phyloP scores from a whole-genome alignment of 2,797 vertebrate genomes.

The Zalophus californianus region DNA sequence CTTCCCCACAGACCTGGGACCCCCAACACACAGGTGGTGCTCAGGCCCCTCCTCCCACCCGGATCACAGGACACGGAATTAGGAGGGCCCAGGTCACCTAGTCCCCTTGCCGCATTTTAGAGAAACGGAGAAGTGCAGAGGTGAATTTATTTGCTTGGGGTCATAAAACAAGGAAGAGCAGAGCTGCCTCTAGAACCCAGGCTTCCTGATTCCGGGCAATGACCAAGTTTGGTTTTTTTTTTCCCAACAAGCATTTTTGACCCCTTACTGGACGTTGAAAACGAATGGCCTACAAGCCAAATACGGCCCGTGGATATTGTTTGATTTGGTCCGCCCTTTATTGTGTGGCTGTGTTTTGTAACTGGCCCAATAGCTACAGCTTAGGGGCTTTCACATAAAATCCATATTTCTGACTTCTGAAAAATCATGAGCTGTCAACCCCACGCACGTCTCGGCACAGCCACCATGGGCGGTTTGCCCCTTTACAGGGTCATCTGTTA shows the following conservation, averaged over 20 bases:
- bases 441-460: not conserved
- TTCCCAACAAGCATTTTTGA: not conserved
- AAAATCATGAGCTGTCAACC: not conserved
- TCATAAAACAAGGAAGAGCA: not conserved
- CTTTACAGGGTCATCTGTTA: not conserved
- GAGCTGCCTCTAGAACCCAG: not conserved
- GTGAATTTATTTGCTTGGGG: not conserved
- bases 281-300: not conserved
- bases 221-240: not conserved
- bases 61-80: not conserved
- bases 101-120: not conserved
- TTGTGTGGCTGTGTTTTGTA: not conserved
- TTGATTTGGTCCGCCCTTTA: not conserved
- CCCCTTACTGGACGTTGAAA: not conserved
- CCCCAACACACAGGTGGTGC: not conserved
- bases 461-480: not conserved
- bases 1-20: not conserved
- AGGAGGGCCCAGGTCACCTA: not conserved
- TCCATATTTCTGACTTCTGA: not conserved
- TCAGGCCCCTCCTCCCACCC: not conserved
- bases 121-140: not conserved
- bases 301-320: accelerated
- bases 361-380: not conserved
- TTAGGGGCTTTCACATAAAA: not conserved
- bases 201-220: not conserved